Conservation (phyloP, 2,113 vertebrate genomes). For the Sarotherodon lohbergeri region DNA sequence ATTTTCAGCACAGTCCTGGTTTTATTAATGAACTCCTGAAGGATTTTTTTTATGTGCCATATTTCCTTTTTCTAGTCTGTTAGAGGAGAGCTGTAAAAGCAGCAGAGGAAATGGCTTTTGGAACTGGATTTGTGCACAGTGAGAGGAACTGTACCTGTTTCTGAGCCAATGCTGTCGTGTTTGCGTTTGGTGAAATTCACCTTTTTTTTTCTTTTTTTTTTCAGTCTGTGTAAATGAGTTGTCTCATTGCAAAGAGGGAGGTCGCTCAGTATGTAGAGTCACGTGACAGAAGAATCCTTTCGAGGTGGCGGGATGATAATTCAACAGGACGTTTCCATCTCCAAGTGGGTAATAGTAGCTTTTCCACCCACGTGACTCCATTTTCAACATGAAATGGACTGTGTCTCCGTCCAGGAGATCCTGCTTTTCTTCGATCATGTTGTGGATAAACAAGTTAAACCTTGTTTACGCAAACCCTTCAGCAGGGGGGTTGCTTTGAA, state of each 20-base stretch:
- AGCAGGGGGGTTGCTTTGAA: background rate
- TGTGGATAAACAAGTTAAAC: background rate
- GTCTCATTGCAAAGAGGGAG: background rate
- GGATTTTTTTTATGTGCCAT: background rate
- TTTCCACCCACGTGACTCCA: background rate
- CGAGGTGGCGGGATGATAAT: background rate
- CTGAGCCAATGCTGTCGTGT: background rate
- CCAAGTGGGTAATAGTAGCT: background rate
- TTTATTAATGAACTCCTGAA: conserved; percentile 31
- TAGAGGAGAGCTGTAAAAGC: background rate
- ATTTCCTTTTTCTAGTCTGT: background rate
- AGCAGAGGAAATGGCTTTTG: background rate
- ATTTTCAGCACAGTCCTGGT: background rate
- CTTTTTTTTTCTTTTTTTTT: background rate
- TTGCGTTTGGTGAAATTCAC: background rate
- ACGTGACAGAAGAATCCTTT: background rate
- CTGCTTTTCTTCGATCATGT: background rate
- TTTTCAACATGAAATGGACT: background rate
- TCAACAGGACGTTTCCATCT: background rate
- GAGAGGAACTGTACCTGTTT: background rate
- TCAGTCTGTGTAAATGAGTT: background rate
- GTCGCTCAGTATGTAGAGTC: background rate
- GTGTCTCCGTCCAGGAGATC: background rate
- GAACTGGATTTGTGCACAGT: background rate
- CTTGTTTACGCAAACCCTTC: background rate